Evolutionary conservation across 2,888 invertebrate species (phyloP).

Genomic region (Camponotus fellah): DNA sequence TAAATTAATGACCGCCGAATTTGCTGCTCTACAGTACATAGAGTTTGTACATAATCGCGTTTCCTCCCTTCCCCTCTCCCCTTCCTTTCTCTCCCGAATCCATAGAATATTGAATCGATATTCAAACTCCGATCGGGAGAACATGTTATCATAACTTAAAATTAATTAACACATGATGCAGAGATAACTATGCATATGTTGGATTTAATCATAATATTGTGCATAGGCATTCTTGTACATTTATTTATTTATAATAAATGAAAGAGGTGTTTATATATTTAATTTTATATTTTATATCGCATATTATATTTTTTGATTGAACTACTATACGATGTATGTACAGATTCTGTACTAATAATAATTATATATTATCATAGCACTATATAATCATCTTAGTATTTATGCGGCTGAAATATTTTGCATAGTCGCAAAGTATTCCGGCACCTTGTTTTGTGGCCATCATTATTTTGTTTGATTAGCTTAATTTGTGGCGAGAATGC

Average conservation of each 20-base stretch:
- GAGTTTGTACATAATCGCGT: slow-evolving; percentile 43
- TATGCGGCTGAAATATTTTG: slow-evolving; percentile 25
- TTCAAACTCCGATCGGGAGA: slow-evolving; percentile 10
- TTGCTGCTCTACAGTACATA: slow-evolving; percentile 56
- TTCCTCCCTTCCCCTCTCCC: background rate
- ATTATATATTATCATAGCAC: background rate
- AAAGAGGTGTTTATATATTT: background rate
- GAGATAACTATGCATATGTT: background rate
- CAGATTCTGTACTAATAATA: background rate
- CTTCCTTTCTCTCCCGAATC: background rate
- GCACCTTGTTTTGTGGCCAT: slow-evolving; percentile 37
- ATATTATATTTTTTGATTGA: background rate
- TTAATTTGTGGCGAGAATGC: slow-evolving; percentile 37
- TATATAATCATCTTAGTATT: slow-evolving; percentile 36
- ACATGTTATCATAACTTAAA: slow-evolving; percentile 35
- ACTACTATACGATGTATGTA: background rate
- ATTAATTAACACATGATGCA: slow-evolving; percentile 30
- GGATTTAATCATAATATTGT: background rate
- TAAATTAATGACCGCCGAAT: slow-evolving; percentile 75
- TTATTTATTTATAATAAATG: background rate
- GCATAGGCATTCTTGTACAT: background rate
- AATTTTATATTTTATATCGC: background rate
- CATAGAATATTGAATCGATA: slow-evolving; percentile 31
- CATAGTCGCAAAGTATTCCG: slow-evolving; percentile 16
- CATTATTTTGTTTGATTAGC: slow-evolving; percentile 60